These are phyloP conservation scores for Oreotrochilus melanogaster DNA, from an alignment of 2,113 vertebrate species.

Conservation along the genomic window DNA sequence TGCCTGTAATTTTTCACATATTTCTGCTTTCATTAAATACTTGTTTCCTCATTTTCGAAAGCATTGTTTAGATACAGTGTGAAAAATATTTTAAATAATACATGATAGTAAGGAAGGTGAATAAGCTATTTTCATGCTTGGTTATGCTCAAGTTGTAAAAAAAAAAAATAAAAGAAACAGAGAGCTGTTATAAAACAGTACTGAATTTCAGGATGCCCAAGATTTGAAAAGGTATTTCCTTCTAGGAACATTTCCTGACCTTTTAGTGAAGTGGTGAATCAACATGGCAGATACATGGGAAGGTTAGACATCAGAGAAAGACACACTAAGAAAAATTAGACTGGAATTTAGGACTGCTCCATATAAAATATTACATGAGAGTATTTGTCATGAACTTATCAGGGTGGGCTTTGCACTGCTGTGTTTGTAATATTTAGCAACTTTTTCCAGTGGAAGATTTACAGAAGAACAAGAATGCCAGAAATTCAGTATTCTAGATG, in stretches of 20 bases:
- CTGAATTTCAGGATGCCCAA: background rate
- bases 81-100: background rate
- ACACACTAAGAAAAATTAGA: background rate
- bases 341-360: background rate
- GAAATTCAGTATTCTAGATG: background rate
- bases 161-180: background rate
- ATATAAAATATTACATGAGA: background rate
- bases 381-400: background rate
- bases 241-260: background rate
- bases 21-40: background rate
- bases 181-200: background rate
- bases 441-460: background rate
- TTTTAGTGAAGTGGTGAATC: background rate
- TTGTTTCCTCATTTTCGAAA: background rate
- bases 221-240: background rate
- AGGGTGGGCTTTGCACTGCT: background rate
- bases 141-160: background rate
- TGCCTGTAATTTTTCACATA: background rate
- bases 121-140: background rate
- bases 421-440: background rate
- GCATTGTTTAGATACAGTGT: background rate
- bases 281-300: background rate
- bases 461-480: background rate
- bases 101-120: background rate
- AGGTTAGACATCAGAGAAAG: background rate